These are phyloP conservation scores for Archegozetes longisetosus DNA, from an alignment of 1,140 invertebrate species.

Conservation along the genomic window DNA sequence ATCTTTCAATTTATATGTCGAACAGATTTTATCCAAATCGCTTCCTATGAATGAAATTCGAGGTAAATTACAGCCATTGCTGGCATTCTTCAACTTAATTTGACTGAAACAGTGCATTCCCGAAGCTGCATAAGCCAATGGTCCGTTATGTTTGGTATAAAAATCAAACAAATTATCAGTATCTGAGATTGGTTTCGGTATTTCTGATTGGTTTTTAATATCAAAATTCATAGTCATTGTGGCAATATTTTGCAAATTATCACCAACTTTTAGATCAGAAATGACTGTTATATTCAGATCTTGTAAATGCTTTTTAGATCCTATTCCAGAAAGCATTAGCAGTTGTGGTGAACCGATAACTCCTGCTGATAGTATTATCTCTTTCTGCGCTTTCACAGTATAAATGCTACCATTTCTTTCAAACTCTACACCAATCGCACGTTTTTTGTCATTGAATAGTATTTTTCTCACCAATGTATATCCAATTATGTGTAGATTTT, in stretches of 20 bases:
- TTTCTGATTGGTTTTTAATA: too few relatives aligned
- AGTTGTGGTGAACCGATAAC: constrained; percentile 35
- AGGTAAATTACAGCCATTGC: too few relatives aligned
- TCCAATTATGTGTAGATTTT: constrained; percentile 70
- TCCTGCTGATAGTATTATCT: constrained; percentile 59
- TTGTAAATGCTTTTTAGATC: constrained; percentile 6
- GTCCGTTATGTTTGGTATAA: too few relatives aligned
- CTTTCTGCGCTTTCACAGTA: constrained; percentile 38
- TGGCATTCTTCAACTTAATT: too few relatives aligned
- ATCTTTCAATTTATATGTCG: too few relatives aligned
- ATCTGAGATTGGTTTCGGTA: too few relatives aligned
- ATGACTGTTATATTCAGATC: constrained; percentile 26
- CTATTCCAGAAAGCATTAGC: constrained; percentile 20
- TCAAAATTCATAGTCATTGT: too few relatives aligned
- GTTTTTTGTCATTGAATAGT: constrained; percentile 39
- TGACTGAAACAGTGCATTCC: too few relatives aligned
- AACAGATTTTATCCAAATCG: too few relatives aligned
- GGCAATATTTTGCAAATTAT: constrained; percentile 34
- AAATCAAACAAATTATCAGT: too few relatives aligned
- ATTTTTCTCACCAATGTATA: constrained; percentile 61
- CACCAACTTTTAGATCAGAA: constrained; percentile 30
- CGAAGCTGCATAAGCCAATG: too few relatives aligned
- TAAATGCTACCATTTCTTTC: constrained; percentile 41
- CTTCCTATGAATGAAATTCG: too few relatives aligned
- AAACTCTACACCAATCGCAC: constrained; percentile 58